Conservation (phyloP, 2,797 vertebrate genomes). For the Chelonia mydas region DNA sequence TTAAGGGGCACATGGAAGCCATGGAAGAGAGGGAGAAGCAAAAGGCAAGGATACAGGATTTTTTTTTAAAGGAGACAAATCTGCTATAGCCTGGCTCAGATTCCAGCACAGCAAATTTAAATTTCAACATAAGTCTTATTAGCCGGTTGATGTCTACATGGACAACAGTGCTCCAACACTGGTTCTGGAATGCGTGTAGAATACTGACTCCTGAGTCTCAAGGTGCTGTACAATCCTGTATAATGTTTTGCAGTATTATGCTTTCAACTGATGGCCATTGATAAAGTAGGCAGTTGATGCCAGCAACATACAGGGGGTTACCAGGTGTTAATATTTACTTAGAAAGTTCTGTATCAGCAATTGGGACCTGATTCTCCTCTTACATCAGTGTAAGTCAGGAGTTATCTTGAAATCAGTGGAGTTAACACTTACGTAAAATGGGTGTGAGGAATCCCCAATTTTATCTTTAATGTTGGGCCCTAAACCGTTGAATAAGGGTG, state of each 20-base stretch:
- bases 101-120: background rate
- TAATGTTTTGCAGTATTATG: background rate
- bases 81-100: background rate
- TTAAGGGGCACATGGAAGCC: slow-evolving; percentile 67
- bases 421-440: background rate
- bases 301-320: background rate
- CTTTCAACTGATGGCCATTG: background rate
- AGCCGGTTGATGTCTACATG: background rate
- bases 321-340: background rate
- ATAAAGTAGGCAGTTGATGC: background rate
- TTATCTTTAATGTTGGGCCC: background rate
- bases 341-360: background rate
- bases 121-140: background rate
- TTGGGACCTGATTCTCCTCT: background rate
- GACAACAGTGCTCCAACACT: background rate
- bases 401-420: background rate
- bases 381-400: background rate
- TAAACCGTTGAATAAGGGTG: background rate
- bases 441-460: background rate
- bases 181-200: too few relatives aligned
- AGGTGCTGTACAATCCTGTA: background rate
- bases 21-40: slow-evolving; percentile 72
- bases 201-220: background rate
- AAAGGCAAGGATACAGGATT: slow-evolving; percentile 51
- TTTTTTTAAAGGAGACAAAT: background rate